Evolutionary conservation across 2,797 vertebrate genomes (phyloP), one percentile per base, ranked within the genome.

Genomic region (Sebastes oblongus): DNA sequence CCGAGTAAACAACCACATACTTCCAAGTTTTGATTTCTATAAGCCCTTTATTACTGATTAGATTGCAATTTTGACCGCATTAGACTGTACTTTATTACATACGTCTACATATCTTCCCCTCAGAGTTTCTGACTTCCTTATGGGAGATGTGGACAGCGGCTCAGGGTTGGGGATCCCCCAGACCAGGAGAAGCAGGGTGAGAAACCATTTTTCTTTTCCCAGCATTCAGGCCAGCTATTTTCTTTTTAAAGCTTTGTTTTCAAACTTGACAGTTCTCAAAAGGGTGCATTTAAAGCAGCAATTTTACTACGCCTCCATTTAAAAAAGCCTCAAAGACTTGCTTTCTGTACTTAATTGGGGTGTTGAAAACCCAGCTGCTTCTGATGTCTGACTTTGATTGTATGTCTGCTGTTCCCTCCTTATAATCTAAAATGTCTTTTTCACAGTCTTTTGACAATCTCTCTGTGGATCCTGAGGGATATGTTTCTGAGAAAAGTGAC

Each of bases 91-190:
- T 36, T 78, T 52, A 46, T 81, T 62, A 71, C 61, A 27, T 27
- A 29, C 5, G 24, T 67, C 27, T 69, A 1, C 36, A 22, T 27
- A 52, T 87, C 24, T 76, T 12, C 71, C 4, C n/a, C 73, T 86
- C 89, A 99, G 98, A 94, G 97, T 99, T 95, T 99, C 98, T 95
- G 98, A 98, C 94, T 98, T 99, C 97, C 98, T 99, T 97, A 99
- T 99, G 98, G 98, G 98, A 97, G 98, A 99, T 97, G 97, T 98
- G 95, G 97, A 98, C 96, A 98, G 92, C 90, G 95, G 97, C 89
- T 96, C 97, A 90, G 96, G 97, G 94, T 88, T 97, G 94, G 97
- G 97, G 93, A 95, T 96, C 90, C 95, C 97, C 95, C 95, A 96
- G 95, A 97, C 97, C 95, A 96, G 90, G 86, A 97, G 97, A 95